phyloP scores from a whole-genome alignment of 2,888 invertebrate genomes.

The Plutella xylostella region DNA sequence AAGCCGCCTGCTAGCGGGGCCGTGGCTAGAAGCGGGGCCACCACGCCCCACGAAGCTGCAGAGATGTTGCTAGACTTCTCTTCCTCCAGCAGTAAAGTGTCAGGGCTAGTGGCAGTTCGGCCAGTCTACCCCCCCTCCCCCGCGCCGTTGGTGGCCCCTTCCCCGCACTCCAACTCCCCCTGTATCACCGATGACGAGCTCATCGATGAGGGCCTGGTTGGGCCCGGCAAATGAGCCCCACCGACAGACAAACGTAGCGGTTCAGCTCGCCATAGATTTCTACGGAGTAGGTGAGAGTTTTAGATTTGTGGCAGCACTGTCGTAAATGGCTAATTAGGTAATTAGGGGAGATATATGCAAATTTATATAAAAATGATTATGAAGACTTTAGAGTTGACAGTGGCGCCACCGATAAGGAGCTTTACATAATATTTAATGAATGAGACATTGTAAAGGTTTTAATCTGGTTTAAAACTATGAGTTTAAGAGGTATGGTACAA shows the following conservation, averaged over 20 bases:
- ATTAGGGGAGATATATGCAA: too few relatives aligned
- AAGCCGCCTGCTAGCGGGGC: conserved; percentile 56
- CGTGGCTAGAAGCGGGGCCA: conserved; percentile 53
- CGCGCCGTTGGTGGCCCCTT: conserved; percentile 75
- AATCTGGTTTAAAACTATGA: too few relatives aligned
- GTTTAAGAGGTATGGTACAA: too few relatives aligned
- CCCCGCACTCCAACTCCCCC: conserved; percentile 79
- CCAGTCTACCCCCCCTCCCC: conserved; percentile 75
- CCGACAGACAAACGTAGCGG: neutral
- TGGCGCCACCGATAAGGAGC: too few relatives aligned
- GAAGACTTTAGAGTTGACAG: too few relatives aligned
- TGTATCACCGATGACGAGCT: conserved; percentile 90
- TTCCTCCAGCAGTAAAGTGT: conserved; percentile 66
- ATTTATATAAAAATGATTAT: too few relatives aligned
- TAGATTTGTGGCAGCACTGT: too few relatives aligned
- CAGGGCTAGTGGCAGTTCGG: conserved; percentile 65
- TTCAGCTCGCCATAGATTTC: neutral
- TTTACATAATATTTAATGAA: too few relatives aligned
- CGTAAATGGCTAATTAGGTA: too few relatives aligned
- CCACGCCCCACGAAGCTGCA: conserved; percentile 70
- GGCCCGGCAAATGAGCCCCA: conserved; percentile 76
- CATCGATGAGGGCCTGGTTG: conserved; percentile 89
- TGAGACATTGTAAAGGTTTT: too few relatives aligned
- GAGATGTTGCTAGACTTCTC: conserved; percentile 78
- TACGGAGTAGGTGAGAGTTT: too few relatives aligned